A percentile compares a stretch with the other conserved stretches of the same genome.
These are phyloP conservation scores for Borostomias antarcticus DNA, from an alignment of 2,797 vertebrate species.

Conservation along the genomic window DNA sequence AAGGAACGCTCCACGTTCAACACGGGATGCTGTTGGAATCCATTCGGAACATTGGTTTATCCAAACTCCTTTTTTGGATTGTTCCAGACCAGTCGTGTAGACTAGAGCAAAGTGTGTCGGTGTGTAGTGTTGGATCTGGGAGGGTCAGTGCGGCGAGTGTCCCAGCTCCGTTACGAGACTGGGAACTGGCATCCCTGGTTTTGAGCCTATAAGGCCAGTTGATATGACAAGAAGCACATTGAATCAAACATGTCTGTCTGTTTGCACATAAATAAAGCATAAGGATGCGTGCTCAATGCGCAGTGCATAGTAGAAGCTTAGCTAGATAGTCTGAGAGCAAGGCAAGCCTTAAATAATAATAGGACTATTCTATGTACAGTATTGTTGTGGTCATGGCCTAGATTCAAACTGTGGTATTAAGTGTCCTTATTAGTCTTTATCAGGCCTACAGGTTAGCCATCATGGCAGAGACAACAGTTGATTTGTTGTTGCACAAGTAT, in stretches of 20 bases:
- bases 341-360: slow-evolving; percentile 45
- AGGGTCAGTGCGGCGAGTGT: not conserved
- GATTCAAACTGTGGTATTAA: slow-evolving; percentile 68
- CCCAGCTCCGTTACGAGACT: not conserved
- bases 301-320: slow-evolving; percentile 22
- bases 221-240: slow-evolving; percentile 46
- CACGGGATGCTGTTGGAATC: not conserved
- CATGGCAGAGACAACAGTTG: slow-evolving; percentile 33
- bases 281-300: slow-evolving; percentile 36
- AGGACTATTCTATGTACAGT: slow-evolving; percentile 38
- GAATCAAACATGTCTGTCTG: slow-evolving; percentile 18
- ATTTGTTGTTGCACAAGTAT: slow-evolving; percentile 51
- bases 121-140: not conserved
- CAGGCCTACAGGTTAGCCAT: slow-evolving; percentile 31
- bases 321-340: slow-evolving; percentile 34
- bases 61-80: not conserved
- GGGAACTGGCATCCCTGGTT: slow-evolving; percentile 11
- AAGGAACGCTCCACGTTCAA: not conserved
- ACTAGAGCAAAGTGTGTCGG: not conserved
- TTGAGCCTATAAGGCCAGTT: slow-evolving; percentile 29
- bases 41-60: not conserved
- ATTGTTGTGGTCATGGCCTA: slow-evolving; percentile 50
- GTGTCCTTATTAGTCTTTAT: slow-evolving; percentile 74
- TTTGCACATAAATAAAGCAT: slow-evolving; percentile 63
- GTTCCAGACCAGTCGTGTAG: not conserved